Percentiles rank a stretch among this genome's conserved stretches.
Evolutionary conservation across 2,797 vertebrate species (phyloP).

Genomic region (Chrosomus eos): DNA sequence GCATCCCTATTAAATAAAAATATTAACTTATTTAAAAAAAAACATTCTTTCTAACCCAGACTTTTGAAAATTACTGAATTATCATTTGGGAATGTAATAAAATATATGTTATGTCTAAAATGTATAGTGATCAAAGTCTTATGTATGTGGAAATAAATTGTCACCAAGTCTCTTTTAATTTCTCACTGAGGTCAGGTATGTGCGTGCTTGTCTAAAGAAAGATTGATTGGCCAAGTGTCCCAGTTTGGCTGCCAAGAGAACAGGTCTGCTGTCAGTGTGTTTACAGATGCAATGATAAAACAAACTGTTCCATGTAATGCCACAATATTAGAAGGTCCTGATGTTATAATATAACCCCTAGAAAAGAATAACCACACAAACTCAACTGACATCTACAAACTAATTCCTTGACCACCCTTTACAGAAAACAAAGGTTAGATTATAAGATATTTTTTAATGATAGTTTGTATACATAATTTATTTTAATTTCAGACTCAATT

Average conservation of each 20-base stretch:
- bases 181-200: slow-evolving; percentile 19
- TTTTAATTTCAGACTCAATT: background rate
- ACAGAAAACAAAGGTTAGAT: background rate
- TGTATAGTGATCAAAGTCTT: background rate
- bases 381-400: too few species aligned
- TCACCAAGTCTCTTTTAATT: slow-evolving; percentile 30
- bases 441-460: background rate
- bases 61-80: background rate
- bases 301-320: background rate
- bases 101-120: background rate
- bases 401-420: background rate
- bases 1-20: background rate
- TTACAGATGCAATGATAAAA: background rate
- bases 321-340: background rate
- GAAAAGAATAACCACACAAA: background rate
- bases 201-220: slow-evolving; percentile 1
- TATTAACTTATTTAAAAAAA: background rate
- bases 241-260: background rate
- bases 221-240: slow-evolving; percentile 5
- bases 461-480: background rate
- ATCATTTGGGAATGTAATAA: background rate
- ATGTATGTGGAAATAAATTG: slow-evolving; percentile 30
- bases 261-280: background rate
- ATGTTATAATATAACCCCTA: background rate
- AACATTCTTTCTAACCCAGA: background rate